These are phyloP conservation scores for Sebastes taczanowskii DNA, from an alignment of 2,797 vertebrate species.

Conservation along the genomic window DNA sequence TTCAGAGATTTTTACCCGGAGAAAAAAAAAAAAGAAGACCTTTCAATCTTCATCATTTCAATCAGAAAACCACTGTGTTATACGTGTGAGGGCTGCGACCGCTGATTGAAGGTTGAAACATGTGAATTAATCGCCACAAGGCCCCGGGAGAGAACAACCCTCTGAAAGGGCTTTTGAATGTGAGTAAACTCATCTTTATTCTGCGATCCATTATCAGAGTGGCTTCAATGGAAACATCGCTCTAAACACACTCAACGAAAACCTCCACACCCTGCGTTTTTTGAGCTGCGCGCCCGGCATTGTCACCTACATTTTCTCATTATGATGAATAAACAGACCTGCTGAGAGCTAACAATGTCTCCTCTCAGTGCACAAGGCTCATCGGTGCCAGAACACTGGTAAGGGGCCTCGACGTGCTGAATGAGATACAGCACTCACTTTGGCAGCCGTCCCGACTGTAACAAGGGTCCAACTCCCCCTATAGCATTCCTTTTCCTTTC, in stretches of 20 bases:
- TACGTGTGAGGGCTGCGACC: background rate
- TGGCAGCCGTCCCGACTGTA: slow-evolving; percentile 37
- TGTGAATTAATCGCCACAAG: background rate
- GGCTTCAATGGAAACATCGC: slow-evolving; percentile 20
- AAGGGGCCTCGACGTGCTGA: slow-evolving; percentile 43
- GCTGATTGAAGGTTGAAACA: slow-evolving; percentile 28
- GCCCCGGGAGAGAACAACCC: background rate
- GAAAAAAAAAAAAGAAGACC: background rate
- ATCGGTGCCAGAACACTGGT: slow-evolving; percentile 35
- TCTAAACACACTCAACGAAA: slow-evolving; percentile 7
- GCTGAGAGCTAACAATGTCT: slow-evolving; percentile 38
- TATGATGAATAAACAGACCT: slow-evolving; percentile 58
- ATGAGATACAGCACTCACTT: slow-evolving; percentile 44
- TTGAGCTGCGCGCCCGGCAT: background rate
- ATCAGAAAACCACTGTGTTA: background rate
- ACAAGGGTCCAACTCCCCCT: slow-evolving; percentile 32
- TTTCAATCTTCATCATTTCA: slow-evolving; percentile 24
- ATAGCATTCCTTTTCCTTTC: slow-evolving; percentile 22
- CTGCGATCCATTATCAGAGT: slow-evolving; percentile 43
- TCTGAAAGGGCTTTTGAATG: slow-evolving; percentile 39
- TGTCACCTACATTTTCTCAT: slow-evolving; percentile 53
- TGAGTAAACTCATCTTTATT: slow-evolving; percentile 53
- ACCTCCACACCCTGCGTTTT: slow-evolving; percentile 9
- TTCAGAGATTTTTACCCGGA: background rate
- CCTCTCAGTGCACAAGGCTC: slow-evolving; percentile 28